A percentile compares a stretch with the other conserved stretches of the same genome.
phyloP scores from a whole-genome alignment of 2,888 invertebrate species.

The Aromia moschata region DNA sequence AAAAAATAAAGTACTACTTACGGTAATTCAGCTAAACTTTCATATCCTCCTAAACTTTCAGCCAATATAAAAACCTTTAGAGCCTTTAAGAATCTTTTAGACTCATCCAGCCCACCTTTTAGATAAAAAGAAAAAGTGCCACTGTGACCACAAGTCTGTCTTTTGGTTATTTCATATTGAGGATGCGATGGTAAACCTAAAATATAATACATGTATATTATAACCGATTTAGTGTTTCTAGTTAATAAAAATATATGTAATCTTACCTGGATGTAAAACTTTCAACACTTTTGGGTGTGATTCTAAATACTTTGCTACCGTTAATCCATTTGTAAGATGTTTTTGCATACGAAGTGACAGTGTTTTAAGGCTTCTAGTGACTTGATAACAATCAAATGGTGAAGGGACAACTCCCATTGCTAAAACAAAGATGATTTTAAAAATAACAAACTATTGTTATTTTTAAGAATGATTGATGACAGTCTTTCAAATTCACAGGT shows the following conservation, averaged over 20 bases:
- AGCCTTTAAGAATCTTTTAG: constrained; percentile 76
- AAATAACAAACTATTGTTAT: no score
- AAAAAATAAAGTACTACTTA: no score
- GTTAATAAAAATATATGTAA: not conserved
- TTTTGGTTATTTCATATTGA: constrained; percentile 80
- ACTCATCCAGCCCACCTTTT: constrained; percentile 78
- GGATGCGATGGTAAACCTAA: constrained; percentile 83
- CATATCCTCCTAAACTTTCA: constrained; percentile 95
- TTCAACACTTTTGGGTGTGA: constrained; percentile 79
- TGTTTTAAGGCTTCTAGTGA: constrained; percentile 93
- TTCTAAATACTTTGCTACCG: constrained; percentile 84
- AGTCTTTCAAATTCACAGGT: no score
- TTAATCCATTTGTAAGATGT: constrained; percentile 81
- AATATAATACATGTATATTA: constrained; percentile 1
- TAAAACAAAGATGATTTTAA: constrained; percentile 51
- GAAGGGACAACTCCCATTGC: constrained; percentile 94
- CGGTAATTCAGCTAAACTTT: constrained; percentile 95
- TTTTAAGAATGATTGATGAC: no score
- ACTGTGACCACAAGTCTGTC: constrained; percentile 87
- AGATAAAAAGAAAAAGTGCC: constrained; percentile 93
- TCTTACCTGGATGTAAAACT: constrained; percentile 78
- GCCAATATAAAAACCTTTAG: constrained; percentile 87
- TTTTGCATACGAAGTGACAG: constrained; percentile 90
- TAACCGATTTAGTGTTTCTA: not conserved
- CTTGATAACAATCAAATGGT: constrained; percentile 95